phyloP scores from a whole-genome alignment of 2,797 vertebrate genomes.

The Streptopelia turtur region DNA sequence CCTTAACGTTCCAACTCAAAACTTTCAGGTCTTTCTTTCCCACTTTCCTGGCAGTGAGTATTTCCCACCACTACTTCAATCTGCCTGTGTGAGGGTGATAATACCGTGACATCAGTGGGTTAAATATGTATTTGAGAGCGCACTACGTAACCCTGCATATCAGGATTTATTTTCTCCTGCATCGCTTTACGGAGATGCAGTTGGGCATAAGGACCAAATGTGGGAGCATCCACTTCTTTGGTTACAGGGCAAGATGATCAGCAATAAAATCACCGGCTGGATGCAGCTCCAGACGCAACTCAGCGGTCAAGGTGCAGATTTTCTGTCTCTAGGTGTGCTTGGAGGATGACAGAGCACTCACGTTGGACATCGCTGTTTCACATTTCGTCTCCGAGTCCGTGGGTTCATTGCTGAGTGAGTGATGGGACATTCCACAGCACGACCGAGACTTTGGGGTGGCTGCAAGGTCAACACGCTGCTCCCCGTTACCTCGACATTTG shows the following conservation, averaged over 20 bases:
- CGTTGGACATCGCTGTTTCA: accelerated
- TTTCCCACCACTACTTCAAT: not conserved
- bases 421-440: accelerated
- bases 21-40: not conserved
- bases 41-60: not conserved
- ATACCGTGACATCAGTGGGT: not conserved
- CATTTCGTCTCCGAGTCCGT: not conserved
- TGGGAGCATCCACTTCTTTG: not conserved
- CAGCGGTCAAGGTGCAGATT: not conserved
- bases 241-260: not conserved
- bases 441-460: not conserved
- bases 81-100: accelerated
- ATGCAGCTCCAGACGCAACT: not conserved
- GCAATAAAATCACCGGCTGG: not conserved
- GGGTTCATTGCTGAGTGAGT: accelerated
- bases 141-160: accelerated
- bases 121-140: not conserved
- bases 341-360: not conserved
- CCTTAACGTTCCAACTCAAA: not conserved
- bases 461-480: accelerated
- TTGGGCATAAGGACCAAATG: not conserved
- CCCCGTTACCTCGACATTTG: not conserved
- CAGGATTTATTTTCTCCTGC: not conserved
- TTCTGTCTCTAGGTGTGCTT: not conserved
- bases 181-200: accelerated